Conservation (phyloP, 2,113 vertebrate species). For the Pterocles burchelli region DNA sequence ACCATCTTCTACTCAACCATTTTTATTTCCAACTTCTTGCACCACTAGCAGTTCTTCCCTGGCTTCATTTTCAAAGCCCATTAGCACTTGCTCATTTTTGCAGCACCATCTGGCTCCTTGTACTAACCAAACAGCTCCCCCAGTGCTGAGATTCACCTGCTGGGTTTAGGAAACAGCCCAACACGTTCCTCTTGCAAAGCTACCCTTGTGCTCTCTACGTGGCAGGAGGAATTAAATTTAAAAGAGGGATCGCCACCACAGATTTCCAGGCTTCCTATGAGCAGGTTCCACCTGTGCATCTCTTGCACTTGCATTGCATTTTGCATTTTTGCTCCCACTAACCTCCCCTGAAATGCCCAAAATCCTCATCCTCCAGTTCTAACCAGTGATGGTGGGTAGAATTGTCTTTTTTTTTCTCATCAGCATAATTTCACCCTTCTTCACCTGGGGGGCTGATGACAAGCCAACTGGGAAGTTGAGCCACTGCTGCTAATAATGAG, state of each 20-base stretch:
- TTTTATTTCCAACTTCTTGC: neutral
- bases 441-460: neutral
- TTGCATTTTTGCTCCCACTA: neutral
- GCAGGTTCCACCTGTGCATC: neutral
- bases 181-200: accelerated
- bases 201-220: neutral
- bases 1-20: neutral
- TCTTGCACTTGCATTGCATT: too few relatives aligned
- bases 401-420: neutral
- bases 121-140: neutral
- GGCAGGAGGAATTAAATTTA: neutral
- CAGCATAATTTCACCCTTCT: neutral
- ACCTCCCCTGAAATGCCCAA: neutral
- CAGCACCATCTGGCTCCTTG: accelerated
- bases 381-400: neutral
- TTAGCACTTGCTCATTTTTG: neutral
- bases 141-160: neutral
- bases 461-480: neutral
- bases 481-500: neutral
- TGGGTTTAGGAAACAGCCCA: neutral
- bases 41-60: neutral
- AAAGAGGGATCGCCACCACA: neutral
- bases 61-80: neutral
- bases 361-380: neutral
- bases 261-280: neutral